phyloP scores from a whole-genome alignment of 2,113 vertebrate species.

The Smithornis capensis region DNA sequence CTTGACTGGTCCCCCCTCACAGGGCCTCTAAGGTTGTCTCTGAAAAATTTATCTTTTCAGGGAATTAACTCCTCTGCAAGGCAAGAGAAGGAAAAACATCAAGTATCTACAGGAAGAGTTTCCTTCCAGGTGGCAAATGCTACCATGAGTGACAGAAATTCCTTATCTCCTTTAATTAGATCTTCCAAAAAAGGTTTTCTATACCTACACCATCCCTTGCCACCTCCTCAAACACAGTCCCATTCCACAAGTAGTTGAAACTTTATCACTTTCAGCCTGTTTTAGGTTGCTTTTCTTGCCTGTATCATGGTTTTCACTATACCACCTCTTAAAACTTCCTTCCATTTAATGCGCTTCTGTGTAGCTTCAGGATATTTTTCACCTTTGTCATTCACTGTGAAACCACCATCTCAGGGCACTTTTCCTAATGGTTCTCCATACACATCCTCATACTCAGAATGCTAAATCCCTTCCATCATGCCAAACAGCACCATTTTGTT shows the following conservation, averaged over 20 bases:
- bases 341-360: background rate
- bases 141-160: no score
- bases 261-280: background rate
- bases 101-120: no score
- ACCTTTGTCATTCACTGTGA: background rate
- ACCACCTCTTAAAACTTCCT: background rate
- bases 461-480: background rate
- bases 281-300: background rate
- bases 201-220: background rate
- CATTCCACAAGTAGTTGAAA: background rate
- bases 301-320: background rate
- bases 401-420: background rate
- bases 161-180: no score
- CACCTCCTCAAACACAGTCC: background rate
- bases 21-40: no score
- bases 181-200: no score
- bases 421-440: background rate
- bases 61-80: no score
- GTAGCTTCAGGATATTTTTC: background rate
- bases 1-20: no score
- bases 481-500: background rate
- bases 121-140: no score
- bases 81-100: no score
- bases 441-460: background rate
- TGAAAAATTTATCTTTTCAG: no score